Evolutionary conservation across 2,888 invertebrate species (phyloP).

Genomic region (Chirona hameri): DNA sequence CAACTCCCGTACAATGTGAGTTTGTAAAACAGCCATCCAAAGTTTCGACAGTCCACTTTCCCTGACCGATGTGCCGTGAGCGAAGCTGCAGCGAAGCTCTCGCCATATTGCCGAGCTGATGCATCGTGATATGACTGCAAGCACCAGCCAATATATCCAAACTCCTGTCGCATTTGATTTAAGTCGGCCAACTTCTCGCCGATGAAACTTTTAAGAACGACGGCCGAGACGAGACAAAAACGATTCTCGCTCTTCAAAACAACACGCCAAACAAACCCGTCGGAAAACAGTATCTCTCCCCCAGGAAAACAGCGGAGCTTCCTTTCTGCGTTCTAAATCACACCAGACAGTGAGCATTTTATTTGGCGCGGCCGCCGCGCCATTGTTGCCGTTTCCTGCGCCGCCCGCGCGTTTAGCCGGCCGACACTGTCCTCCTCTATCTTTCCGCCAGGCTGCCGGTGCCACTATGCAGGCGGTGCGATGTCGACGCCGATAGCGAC

Average conservation of each 20-base stretch:
- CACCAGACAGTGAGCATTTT: conserved; percentile 14
- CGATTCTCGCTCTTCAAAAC: conserved; percentile 22
- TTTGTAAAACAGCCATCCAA: too few relatives aligned
- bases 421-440: background rate
- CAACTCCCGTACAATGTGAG: too few relatives aligned
- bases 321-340: conserved; percentile 24
- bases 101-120: background rate
- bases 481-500: background rate
- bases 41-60: background rate
- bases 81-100: background rate
- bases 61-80: background rate
- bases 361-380: background rate
- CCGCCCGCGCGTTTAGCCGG: background rate
- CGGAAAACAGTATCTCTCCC: conserved; percentile 22
- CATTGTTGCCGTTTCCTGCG: background rate
- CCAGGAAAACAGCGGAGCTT: background rate
- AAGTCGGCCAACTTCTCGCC: background rate
- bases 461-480: background rate
- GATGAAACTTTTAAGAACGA: conserved; percentile 8
- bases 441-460: background rate
- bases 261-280: conserved; percentile 7
- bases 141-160: background rate
- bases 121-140: background rate
- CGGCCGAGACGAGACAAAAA: background rate
- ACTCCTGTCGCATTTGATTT: conserved; percentile 6